phyloP scores from a whole-genome alignment of 2,797 vertebrate genomes.

The Cuculus canorus region DNA sequence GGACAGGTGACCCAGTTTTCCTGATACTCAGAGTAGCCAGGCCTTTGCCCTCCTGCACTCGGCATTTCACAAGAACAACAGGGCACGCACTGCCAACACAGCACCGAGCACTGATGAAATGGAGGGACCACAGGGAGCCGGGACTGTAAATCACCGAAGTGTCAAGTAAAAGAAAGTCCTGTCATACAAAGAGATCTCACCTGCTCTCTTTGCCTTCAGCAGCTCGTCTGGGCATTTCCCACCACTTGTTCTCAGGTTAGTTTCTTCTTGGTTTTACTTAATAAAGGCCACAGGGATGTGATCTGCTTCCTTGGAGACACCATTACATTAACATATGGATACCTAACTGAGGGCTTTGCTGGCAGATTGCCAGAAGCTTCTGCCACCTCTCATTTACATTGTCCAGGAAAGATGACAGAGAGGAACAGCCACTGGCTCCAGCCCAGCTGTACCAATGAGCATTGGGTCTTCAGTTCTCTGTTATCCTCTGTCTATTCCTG shows the following conservation, averaged over 20 bases:
- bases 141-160: background rate
- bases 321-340: background rate
- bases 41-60: background rate
- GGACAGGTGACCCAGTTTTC: background rate
- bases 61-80: background rate
- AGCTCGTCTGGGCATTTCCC: background rate
- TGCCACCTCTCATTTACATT: background rate
- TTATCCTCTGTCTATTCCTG: background rate
- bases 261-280: background rate
- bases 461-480: background rate
- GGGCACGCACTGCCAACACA: fast-evolving
- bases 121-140: fast-evolving
- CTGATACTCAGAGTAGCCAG: background rate
- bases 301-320: background rate
- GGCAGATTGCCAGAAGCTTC: background rate
- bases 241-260: background rate
- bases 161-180: background rate
- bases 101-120: background rate
- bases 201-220: background rate
- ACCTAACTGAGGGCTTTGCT: background rate
- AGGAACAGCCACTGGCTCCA: background rate
- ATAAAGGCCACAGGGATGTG: background rate
- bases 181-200: background rate
- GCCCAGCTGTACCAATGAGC: background rate
- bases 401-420: background rate